Conservation (phyloP, 2,797 vertebrate genomes). For the Ficedula albicollis region DNA sequence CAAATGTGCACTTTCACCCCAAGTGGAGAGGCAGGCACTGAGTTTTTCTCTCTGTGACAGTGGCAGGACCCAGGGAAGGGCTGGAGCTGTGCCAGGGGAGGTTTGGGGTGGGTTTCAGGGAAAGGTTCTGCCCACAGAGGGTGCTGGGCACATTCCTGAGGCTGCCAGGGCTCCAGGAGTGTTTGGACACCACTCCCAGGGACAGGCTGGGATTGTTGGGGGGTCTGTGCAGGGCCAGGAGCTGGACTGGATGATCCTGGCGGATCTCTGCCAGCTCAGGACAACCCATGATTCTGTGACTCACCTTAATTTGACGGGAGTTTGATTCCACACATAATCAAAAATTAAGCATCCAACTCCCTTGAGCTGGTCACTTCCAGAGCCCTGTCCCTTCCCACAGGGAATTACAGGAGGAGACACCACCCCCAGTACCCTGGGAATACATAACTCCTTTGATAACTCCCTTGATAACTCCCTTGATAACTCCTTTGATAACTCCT, state of each 20-base stretch:
- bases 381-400: background rate
- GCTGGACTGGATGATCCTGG: background rate
- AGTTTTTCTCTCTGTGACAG: background rate
- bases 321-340: background rate
- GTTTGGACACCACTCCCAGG: fast-evolving
- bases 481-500: no score
- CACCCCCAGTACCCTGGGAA: background rate
- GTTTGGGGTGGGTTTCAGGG: fast-evolving
- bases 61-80: background rate
- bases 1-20: background rate
- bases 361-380: background rate
- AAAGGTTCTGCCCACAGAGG: background rate
- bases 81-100: background rate
- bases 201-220: background rate
- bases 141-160: fast-evolving
- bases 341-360: background rate
- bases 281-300: background rate
- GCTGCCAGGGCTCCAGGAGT: background rate
- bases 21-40: background rate
- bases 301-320: background rate
- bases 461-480: background rate
- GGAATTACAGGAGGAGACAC: background rate
- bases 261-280: background rate
- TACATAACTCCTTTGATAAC: background rate
- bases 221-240: background rate